Conservation (phyloP, 2,888 invertebrate genomes). For the Spatulosminthurus flaviceps region DNA sequence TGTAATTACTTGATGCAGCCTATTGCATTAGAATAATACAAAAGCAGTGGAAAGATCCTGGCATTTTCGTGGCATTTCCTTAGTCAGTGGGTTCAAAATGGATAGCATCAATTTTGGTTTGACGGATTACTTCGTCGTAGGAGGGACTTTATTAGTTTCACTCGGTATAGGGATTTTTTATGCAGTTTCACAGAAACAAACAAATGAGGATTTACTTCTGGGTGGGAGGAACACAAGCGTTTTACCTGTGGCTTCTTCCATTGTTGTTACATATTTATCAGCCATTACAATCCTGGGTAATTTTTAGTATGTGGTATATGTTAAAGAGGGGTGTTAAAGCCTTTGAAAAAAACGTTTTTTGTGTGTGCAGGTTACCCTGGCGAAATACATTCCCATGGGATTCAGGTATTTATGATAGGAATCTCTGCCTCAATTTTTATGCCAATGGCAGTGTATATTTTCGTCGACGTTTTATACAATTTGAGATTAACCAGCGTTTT, state of each 20-base stretch:
- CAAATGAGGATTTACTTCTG: constrained; percentile 59
- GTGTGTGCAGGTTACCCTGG: constrained; percentile 57
- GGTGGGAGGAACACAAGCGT: constrained; percentile 52
- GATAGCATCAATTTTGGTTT: no score
- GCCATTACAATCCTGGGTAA: constrained; percentile 60
- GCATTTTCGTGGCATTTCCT: no score
- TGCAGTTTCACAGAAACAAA: constrained; percentile 49
- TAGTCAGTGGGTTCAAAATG: no score
- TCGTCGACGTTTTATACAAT: constrained; percentile 60
- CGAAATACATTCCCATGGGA: constrained; percentile 60
- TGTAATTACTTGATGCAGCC: no score
- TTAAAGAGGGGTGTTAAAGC: no score
- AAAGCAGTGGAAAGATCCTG: no score
- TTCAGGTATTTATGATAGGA: constrained; percentile 58
- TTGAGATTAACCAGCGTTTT: constrained; percentile 62
- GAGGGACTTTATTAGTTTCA: constrained; percentile 56
- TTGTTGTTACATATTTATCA: constrained; percentile 60
- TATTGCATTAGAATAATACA: no score
- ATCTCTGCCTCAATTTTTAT: constrained; percentile 52
- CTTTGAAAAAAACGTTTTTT: neutral
- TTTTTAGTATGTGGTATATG: no score
- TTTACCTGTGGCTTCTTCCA: constrained; percentile 50
- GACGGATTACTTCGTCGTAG: constrained; percentile 59
- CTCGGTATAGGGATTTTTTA: constrained; percentile 61
- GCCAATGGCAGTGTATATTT: constrained; percentile 58